Percentiles rank a stretch among this genome's conserved stretches.
phyloP scores from a whole-genome alignment of 2,888 invertebrate species.

The Tryphoninae sp. region DNA sequence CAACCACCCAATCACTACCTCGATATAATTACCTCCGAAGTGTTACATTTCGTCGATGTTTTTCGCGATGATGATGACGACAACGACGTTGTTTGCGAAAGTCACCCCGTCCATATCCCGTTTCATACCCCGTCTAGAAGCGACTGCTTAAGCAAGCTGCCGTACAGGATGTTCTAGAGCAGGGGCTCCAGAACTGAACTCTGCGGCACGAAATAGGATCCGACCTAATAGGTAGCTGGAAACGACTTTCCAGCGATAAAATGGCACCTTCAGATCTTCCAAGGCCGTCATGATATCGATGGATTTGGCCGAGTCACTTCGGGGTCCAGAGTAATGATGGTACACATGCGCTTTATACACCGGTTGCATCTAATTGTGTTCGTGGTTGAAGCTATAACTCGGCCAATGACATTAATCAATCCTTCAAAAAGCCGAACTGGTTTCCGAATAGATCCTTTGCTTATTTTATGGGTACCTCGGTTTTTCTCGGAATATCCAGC shows the following conservation, averaged over 20 bases:
- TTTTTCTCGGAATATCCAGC: slow-evolving; percentile 33
- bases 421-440: slow-evolving; percentile 47
- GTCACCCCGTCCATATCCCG: too few relatives aligned
- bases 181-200: too few relatives aligned
- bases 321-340: slow-evolving; percentile 30
- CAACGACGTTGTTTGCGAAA: too few relatives aligned
- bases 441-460: slow-evolving; percentile 12
- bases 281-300: slow-evolving; percentile 17
- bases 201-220: too few relatives aligned
- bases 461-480: background rate
- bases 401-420: slow-evolving; percentile 4
- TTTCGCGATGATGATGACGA: too few relatives aligned
- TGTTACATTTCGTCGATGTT: too few relatives aligned
- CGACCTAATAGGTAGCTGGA: slow-evolving; percentile 19
- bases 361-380: background rate
- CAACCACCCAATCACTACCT: too few relatives aligned
- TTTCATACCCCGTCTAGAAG: too few relatives aligned
- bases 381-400: background rate
- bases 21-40: too few relatives aligned
- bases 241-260: background rate
- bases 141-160: too few relatives aligned
- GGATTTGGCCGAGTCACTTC: slow-evolving; percentile 30
- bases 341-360: slow-evolving; percentile 20
- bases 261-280: background rate
- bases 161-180: too few relatives aligned